phyloP scores from a whole-genome alignment of 2,888 invertebrate species.

The Catocala sponsa region DNA sequence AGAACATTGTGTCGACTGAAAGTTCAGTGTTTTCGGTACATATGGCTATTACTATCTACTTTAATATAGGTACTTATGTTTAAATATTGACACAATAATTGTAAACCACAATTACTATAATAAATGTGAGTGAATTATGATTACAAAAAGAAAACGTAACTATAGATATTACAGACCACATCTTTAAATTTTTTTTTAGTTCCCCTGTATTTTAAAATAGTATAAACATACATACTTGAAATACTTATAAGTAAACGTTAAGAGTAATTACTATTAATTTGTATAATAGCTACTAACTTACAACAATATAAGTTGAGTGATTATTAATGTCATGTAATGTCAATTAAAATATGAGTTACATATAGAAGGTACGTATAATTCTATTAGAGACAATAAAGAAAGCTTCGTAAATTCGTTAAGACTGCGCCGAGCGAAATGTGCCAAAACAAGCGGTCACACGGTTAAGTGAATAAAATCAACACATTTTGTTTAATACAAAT shows the following conservation, averaged over 20 bases:
- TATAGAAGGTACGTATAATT: constrained; percentile 19
- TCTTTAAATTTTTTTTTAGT: constrained; percentile 49
- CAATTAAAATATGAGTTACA: constrained; percentile 42
- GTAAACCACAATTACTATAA: constrained; percentile 73
- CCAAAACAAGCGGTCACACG: too few relatives aligned
- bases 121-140: constrained; percentile 59
- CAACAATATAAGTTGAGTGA: constrained; percentile 60
- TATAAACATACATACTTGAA: constrained; percentile 74
- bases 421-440: too few relatives aligned
- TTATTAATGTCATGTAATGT: constrained; percentile 39
- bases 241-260: constrained; percentile 62
- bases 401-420: constrained; percentile 23
- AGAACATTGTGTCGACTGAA: constrained; percentile 74
- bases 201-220: constrained; percentile 63
- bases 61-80: constrained; percentile 72
- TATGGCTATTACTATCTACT: constrained; percentile 77
- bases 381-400: constrained; percentile 64
- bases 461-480: too few relatives aligned
- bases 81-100: constrained; percentile 82
- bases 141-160: constrained; percentile 63
- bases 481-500: too few relatives aligned
- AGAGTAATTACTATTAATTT: constrained; percentile 71
- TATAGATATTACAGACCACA: constrained; percentile 57
- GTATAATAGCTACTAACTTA: constrained; percentile 70
- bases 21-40: constrained; percentile 75